These are phyloP conservation scores for Zosterops japonicus DNA, from an alignment of 2,113 vertebrate species.

Conservation along the genomic window DNA sequence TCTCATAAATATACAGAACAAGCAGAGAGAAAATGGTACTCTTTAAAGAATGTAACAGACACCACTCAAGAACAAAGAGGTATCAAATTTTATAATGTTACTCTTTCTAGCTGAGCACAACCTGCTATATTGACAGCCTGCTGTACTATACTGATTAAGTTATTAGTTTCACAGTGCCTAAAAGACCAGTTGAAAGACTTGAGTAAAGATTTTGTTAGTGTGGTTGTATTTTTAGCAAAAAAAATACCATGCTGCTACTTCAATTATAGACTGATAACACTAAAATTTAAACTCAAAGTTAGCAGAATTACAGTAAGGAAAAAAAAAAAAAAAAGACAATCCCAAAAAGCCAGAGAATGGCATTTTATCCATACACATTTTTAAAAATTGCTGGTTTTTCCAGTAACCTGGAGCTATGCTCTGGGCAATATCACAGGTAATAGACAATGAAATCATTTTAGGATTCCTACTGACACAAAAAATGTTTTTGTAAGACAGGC, in stretches of 20 bases:
- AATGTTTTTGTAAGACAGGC: background rate
- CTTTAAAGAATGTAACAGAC: background rate
- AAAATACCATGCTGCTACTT: background rate
- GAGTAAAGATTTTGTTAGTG: background rate
- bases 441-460: background rate
- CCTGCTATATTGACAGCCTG: background rate
- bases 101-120: background rate
- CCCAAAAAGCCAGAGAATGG: accelerated
- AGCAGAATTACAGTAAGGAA: background rate
- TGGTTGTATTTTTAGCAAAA: background rate
- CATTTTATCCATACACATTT: background rate
- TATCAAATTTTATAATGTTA: background rate
- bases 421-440: background rate
- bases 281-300: background rate
- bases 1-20: background rate
- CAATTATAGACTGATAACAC: background rate
- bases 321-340: accelerated
- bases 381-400: background rate
- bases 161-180: background rate
- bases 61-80: background rate
- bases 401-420: background rate
- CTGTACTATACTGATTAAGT: background rate
- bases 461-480: background rate
- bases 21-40: background rate
- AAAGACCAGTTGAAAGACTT: background rate